phyloP scores from a whole-genome alignment of 2,888 invertebrate genomes.

The Sympetrum striolatum region DNA sequence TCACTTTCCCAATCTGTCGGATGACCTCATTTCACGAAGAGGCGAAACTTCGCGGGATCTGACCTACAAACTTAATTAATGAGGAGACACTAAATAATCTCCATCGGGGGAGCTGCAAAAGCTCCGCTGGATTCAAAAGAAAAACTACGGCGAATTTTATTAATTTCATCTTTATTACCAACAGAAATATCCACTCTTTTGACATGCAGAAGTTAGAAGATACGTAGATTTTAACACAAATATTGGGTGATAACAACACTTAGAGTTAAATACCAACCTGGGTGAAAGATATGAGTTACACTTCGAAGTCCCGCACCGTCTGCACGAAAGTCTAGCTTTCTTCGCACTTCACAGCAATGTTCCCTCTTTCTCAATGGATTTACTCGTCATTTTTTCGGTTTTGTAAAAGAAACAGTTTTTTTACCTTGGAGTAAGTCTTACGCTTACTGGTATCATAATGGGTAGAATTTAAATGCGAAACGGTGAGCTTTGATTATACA shows the following conservation, averaged over 20 bases:
- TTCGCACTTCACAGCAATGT: neutral
- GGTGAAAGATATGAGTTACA: neutral
- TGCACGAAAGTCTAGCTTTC: neutral
- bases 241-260: constrained; percentile 41
- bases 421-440: neutral
- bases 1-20: too few species aligned
- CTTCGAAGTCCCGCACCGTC: neutral
- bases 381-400: neutral
- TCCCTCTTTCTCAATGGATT: neutral
- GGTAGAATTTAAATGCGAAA: too few species aligned
- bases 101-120: too few species aligned
- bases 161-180: constrained; percentile 25
- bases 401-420: neutral
- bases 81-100: too few species aligned
- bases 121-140: neutral
- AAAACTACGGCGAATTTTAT: neutral
- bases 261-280: constrained; percentile 24
- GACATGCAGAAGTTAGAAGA: constrained; percentile 33
- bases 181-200: constrained; percentile 35
- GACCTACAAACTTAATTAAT: too few species aligned
- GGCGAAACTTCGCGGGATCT: too few species aligned
- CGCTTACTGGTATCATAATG: too few species aligned
- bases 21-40: too few species aligned
- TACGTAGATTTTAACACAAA: constrained; percentile 23
- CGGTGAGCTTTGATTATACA: too few species aligned